Evolutionary conservation across 2,888 invertebrate genomes (phyloP), one percentile per base, ranked within the genome.

Genomic region (Diogma glabrata): DNA sequence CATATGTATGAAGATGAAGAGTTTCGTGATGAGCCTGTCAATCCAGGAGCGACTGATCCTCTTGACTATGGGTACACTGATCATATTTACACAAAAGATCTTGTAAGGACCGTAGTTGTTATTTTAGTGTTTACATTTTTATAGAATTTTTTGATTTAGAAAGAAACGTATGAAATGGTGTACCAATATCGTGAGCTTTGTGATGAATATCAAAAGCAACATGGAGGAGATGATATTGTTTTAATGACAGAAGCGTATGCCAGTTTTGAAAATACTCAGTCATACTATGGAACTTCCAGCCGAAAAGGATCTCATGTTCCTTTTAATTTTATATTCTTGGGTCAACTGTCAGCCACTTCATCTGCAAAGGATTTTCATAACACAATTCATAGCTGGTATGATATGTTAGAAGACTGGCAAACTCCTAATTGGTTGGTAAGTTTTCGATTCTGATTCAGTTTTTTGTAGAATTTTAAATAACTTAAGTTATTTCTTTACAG

Each of bases 401-500:
- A 83, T 51, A 82, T 81, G 0, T 66, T 72, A 1, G 84, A 82
- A 0, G 55, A 64, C 19, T 75, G 73, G 1, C 68, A 67, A 12
- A 74, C 75, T 50, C 72, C 82, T 26, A 82, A 82, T 63, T 83
- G 82, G 82, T 79, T 79, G 70, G 80, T 82, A 59, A 74, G 73
- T n/a, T 40, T n/a, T n/a, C n/a, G n/a, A n/a, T 67, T 78, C 82
- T 0, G 73, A 75, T 3, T 83, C 80, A 2, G 78, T 77, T 60
- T 77, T 78, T 12, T 3, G 28, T 28, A 28, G 3, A 2, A 2
- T 28, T 28, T n/a, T 10, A 17, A 20, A 43, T 23, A 22, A 22
- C 6, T 10, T 45, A 14, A n/a, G 20, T 20, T 45, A 9, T 28
- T 28, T 6, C 10, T 19, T 19, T 9, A 19, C 6, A 48, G 48